Percentiles rank a stretch among this genome's conserved stretches.
phyloP scores from a whole-genome alignment of 2,113 vertebrate species.

The Nothobranchius kuhntae region DNA sequence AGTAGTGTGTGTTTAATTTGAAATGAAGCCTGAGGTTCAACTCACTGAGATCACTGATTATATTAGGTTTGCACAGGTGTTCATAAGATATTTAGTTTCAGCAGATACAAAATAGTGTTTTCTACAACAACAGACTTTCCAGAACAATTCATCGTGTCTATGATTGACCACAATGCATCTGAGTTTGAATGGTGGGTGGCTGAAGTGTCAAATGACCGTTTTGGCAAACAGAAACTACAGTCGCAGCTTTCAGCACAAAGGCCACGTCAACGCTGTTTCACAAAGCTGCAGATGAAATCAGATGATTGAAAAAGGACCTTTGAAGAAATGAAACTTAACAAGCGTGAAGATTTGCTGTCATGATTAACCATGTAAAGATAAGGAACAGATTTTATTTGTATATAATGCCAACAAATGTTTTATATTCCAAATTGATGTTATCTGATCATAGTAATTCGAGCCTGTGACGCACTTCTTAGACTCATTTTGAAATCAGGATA shows the following conservation, averaged over 20 bases:
- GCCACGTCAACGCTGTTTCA: constrained; percentile 3
- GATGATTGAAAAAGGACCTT: not conserved
- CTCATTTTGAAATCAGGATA: too few relatives aligned
- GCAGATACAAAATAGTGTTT: not conserved
- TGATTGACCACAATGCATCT: constrained; percentile 22
- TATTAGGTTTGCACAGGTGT: not conserved
- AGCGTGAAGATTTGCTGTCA: too few relatives aligned
- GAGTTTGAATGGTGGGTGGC: constrained; percentile 13
- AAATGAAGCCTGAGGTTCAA: not conserved
- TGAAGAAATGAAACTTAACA: too few relatives aligned
- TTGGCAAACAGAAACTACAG: constrained; percentile 17
- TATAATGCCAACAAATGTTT: too few relatives aligned
- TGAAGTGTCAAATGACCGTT: constrained; percentile 39
- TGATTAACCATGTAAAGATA: too few relatives aligned
- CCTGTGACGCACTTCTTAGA: too few relatives aligned
- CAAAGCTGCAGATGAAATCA: not conserved
- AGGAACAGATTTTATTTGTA: too few relatives aligned
- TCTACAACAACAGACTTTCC: not conserved
- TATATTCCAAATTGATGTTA: too few relatives aligned
- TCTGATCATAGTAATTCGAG: too few relatives aligned
- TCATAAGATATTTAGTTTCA: not conserved
- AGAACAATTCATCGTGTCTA: constrained; percentile 2
- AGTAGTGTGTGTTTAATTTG: not conserved
- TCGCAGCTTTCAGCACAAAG: constrained; percentile 31
- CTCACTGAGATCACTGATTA: too few relatives aligned